phyloP scores from a whole-genome alignment of 2,113 vertebrate species.

The Apaloderma vittatum region DNA sequence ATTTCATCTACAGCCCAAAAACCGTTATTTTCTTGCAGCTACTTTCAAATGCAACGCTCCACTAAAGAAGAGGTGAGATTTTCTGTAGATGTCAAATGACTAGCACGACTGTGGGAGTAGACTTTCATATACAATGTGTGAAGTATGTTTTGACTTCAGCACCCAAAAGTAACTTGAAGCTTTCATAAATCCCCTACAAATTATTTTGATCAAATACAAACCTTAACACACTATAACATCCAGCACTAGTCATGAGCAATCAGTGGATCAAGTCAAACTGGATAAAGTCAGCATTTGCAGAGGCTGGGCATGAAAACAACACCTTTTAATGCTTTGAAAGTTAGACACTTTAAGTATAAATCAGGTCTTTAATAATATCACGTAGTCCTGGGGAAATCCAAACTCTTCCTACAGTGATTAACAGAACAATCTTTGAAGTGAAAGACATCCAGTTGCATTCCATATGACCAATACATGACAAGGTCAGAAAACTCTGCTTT shows the following conservation, averaged over 20 bases:
- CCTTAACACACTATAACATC: background rate
- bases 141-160: background rate
- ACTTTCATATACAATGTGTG: background rate
- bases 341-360: background rate
- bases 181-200: background rate
- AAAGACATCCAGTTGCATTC: background rate
- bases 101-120: background rate
- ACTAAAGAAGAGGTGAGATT: background rate
- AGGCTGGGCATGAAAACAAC: background rate
- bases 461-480: background rate
- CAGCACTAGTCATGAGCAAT: background rate
- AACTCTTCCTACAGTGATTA: background rate
- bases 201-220: background rate
- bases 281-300: background rate
- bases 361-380: background rate
- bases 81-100: background rate
- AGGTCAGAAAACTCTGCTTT: background rate
- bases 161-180: background rate
- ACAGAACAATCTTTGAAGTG: background rate
- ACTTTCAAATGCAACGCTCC: background rate
- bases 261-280: background rate
- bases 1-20: background rate
- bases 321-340: background rate
- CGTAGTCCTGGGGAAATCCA: fast-evolving
- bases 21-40: background rate